These are phyloP conservation scores for Hymenopus coronatus DNA, from an alignment of 2,888 invertebrate genomes.

Conservation along the genomic window DNA sequence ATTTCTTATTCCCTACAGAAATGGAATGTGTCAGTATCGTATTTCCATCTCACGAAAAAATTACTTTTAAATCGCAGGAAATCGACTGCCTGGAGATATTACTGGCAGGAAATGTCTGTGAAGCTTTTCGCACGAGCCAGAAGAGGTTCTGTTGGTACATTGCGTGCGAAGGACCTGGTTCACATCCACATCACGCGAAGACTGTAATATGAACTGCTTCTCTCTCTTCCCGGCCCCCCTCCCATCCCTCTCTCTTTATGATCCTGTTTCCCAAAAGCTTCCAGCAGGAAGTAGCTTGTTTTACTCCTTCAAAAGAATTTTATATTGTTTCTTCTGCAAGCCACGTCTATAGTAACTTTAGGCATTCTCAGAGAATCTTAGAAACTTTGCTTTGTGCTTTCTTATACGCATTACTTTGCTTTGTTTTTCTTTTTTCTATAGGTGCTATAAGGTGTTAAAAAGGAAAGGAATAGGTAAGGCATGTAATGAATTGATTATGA, in stretches of 20 bases:
- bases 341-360: not conserved
- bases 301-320: not conserved
- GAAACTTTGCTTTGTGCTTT: too few relatives aligned
- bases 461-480: too few relatives aligned
- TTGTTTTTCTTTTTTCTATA: too few relatives aligned
- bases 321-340: not conserved
- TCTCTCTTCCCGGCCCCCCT: not conserved
- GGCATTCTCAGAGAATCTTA: too few relatives aligned
- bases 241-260: too few relatives aligned
- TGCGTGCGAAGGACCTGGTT: not conserved
- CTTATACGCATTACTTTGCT: too few relatives aligned
- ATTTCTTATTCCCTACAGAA: not conserved
- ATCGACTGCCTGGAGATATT: not conserved
- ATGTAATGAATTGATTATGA: too few relatives aligned
- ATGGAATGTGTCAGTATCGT: not conserved
- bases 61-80: not conserved
- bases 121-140: not conserved
- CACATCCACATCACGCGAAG: not conserved
- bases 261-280: not conserved
- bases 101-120: not conserved
- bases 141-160: not conserved
- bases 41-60: not conserved
- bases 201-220: not conserved
- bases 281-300: not conserved
- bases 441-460: too few relatives aligned